phyloP scores from a whole-genome alignment of 2,797 vertebrate genomes.

The Ctenosaura bakeri region DNA sequence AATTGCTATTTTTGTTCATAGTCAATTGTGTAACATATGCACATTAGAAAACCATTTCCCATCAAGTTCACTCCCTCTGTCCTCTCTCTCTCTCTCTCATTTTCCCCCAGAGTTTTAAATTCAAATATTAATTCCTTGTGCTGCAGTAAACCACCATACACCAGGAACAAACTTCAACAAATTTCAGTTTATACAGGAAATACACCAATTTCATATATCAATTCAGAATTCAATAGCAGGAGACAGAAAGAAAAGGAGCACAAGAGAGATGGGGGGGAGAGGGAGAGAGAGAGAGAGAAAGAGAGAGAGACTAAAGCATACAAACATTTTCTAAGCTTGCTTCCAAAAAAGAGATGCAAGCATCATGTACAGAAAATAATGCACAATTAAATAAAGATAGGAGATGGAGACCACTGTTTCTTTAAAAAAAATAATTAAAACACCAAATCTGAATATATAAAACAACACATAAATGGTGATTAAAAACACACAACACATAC shows the following conservation, averaged over 20 bases:
- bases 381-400: neutral
- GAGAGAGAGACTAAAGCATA: neutral
- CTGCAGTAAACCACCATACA: neutral
- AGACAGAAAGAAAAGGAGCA: no score
- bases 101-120: neutral
- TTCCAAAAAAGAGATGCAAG: constrained; percentile 8
- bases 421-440: no score
- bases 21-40: constrained; percentile 23
- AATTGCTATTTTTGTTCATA: constrained; percentile 21
- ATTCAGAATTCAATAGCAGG: no score
- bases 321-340: neutral
- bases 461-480: no score
- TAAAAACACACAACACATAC: no score
- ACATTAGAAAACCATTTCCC: constrained; percentile 15
- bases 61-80: neutral
- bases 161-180: neutral
- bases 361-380: neutral
- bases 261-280: neutral
- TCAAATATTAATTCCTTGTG: neutral
- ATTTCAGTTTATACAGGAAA: neutral
- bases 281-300: no score
- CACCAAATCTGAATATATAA: no score
- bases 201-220: no score
- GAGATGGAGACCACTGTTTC: neutral
- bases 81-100: neutral